phyloP scores from a whole-genome alignment of 2,888 invertebrate species.

The Pharmacophagus antenor region DNA sequence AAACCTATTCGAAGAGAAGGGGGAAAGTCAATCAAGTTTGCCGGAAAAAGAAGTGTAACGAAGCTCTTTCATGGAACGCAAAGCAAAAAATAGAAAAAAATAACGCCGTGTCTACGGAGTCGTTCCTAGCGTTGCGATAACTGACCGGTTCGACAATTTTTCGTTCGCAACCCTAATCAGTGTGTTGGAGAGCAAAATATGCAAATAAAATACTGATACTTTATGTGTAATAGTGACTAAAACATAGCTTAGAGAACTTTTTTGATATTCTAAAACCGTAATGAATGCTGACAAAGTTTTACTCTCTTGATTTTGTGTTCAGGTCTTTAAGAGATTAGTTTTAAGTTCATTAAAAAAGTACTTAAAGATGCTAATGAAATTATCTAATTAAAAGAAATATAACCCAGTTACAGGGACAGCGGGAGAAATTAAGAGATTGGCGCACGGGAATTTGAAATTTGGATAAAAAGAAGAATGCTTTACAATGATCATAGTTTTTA shows the following conservation, averaged over 20 bases:
- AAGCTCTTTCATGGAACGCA: constrained; percentile 50
- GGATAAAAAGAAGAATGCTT: neutral
- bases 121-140: constrained; percentile 9
- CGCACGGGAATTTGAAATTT: neutral
- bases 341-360: neutral
- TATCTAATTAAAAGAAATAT: constrained; percentile 2
- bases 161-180: neutral
- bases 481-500: neutral
- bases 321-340: neutral
- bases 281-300: neutral
- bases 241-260: too few species aligned
- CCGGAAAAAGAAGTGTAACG: constrained; percentile 54
- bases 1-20: constrained; percentile 5
- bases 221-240: too few species aligned
- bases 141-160: neutral
- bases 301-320: neutral
- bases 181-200: too few species aligned
- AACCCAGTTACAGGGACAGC: neutral
- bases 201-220: neutral
- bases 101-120: constrained; percentile 3
- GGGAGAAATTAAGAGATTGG: constrained; percentile 1
- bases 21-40: constrained; percentile 39
- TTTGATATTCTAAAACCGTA: too few species aligned
- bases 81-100: constrained; percentile 37
- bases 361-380: neutral